Percentiles rank a stretch among this genome's conserved stretches.
These are phyloP conservation scores for Elymnias hypermnestra DNA, from an alignment of 1,140 invertebrate genomes.

Conservation along the genomic window DNA sequence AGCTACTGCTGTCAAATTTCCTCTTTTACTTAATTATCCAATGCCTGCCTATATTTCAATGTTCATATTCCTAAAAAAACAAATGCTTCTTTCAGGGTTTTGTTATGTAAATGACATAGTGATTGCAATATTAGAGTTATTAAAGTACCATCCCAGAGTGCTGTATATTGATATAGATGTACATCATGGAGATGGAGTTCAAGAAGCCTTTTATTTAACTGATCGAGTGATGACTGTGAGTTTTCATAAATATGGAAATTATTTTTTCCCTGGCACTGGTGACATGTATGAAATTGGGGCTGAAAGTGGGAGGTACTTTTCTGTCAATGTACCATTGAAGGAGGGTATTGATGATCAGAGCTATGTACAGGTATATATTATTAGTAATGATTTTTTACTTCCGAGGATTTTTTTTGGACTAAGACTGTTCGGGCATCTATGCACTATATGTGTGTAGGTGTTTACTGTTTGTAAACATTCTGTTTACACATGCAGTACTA, in stretches of 20 bases:
- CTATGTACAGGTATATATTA: slow-evolving; percentile 83
- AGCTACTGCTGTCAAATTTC: too few relatives aligned
- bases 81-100: slow-evolving; percentile 84
- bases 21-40: too few relatives aligned
- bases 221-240: slow-evolving; percentile 95
- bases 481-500: too few relatives aligned
- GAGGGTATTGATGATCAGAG: slow-evolving; percentile 97
- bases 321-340: slow-evolving; percentile 97
- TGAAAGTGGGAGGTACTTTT: slow-evolving; percentile 95
- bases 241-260: slow-evolving; percentile 96
- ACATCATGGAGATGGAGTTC: slow-evolving; percentile 95
- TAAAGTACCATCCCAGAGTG: slow-evolving; percentile 96
- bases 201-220: slow-evolving; percentile 95
- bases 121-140: slow-evolving; percentile 96
- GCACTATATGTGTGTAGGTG: slow-evolving; percentile 79
- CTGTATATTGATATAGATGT: slow-evolving; percentile 96
- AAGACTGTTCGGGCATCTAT: too few relatives aligned
- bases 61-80: too few relatives aligned
- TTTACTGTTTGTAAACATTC: too few relatives aligned
- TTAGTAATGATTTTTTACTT: too few relatives aligned
- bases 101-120: slow-evolving; percentile 99
- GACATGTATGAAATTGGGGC: slow-evolving; percentile 99
- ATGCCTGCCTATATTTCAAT: too few relatives aligned
- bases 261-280: slow-evolving; percentile 94
- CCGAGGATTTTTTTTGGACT: too few relatives aligned